These are phyloP conservation scores for Vulpes ferrilata DNA, from an alignment of 2,113 vertebrate species.

Conservation along the genomic window DNA sequence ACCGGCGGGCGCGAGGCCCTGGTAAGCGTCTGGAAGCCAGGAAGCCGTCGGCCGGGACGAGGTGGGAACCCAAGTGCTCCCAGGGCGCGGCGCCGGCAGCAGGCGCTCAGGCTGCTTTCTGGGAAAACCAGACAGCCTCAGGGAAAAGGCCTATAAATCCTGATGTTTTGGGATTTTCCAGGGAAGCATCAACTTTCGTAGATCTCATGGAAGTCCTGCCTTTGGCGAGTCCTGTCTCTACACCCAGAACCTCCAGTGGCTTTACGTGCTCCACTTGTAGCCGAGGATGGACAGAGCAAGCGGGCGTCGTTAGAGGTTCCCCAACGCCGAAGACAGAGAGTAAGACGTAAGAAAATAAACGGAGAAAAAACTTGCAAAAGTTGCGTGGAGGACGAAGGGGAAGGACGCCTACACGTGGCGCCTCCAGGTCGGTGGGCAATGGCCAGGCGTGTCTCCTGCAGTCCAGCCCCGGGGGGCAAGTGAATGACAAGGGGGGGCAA, in stretches of 20 bases:
- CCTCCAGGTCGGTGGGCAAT: neutral
- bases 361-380: neutral
- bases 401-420: neutral
- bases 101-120: neutral
- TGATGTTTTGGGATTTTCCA: neutral
- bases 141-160: neutral
- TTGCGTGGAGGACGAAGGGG: neutral
- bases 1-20: neutral
- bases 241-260: neutral
- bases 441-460: neutral
- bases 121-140: neutral
- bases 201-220: neutral
- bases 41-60: neutral
- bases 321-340: neutral
- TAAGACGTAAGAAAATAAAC: neutral
- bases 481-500: neutral
- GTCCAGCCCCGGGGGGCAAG: neutral
- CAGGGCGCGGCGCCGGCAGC: neutral
- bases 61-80: neutral
- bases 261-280: neutral
- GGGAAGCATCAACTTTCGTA: neutral
- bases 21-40: neutral
- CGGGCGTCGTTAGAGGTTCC: neutral
- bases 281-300: neutral
- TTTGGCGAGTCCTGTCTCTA: neutral